Conservation (phyloP, 2,888 invertebrate species). For the Phortica magna region DNA sequence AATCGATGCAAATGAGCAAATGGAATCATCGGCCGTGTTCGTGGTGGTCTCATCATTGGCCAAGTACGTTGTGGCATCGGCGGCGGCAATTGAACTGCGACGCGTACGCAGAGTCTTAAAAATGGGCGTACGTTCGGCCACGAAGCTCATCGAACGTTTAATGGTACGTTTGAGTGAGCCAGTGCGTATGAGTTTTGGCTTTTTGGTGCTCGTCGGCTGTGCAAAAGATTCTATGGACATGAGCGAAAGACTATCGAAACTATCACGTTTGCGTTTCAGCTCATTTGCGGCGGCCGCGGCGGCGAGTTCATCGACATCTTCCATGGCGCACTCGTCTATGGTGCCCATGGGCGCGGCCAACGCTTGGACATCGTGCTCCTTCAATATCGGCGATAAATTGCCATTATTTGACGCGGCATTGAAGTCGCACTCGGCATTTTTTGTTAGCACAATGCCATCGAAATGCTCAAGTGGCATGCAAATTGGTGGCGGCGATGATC, state of each 20-base stretch:
- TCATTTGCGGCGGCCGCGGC: conserved; percentile 74
- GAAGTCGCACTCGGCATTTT: conserved; percentile 57
- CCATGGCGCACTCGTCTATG: conserved; percentile 59
- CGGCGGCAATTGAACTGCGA: conserved; percentile 68
- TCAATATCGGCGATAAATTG: conserved; percentile 75
- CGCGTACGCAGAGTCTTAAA: conserved; percentile 66
- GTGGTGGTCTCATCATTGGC: conserved; percentile 42
- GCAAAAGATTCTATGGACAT: conserved; percentile 76
- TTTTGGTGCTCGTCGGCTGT: conserved; percentile 74
- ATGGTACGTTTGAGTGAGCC: conserved; percentile 77
- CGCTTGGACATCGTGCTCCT: conserved; percentile 31
- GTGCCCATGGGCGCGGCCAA: conserved; percentile 46
- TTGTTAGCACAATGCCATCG: conserved; percentile 52
- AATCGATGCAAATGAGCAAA: conserved; percentile 74
- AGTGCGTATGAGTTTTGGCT: conserved; percentile 76
- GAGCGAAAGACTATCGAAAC: conserved; percentile 75
- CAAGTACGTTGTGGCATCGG: conserved; percentile 52
- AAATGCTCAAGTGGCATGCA: conserved; percentile 36
- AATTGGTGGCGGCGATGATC: conserved; percentile 38
- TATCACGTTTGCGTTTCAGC: conserved; percentile 76
- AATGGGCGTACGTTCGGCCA: conserved; percentile 75
- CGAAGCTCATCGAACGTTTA: conserved; percentile 77
- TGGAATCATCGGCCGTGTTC: conserved; percentile 68
- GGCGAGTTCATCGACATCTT: conserved; percentile 53
- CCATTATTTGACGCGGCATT: conserved; percentile 55